Evolutionary conservation across 2,113 vertebrate genomes (phyloP).

Genomic region (Mola mola): DNA sequence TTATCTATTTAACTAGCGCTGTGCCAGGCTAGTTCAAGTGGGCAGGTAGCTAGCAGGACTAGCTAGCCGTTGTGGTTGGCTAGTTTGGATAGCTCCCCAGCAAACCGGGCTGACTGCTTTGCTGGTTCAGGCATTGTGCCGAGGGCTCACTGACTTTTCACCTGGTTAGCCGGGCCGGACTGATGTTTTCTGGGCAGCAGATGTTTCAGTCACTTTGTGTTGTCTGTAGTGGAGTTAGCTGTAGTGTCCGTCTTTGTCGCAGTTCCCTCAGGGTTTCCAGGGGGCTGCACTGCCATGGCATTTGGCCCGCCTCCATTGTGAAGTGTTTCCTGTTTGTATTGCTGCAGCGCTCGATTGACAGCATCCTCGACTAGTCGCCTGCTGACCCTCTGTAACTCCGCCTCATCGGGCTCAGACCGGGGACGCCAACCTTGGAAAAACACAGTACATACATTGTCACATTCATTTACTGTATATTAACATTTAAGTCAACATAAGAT

Average conservation of each 20-base stretch:
- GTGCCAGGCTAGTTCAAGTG: conserved; percentile 38
- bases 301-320: conserved; percentile 73
- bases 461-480: no score
- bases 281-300: conserved; percentile 27
- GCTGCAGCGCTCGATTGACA: conserved; percentile 72
- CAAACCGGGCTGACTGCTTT: conserved; percentile 35
- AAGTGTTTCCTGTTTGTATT: conserved; percentile 77
- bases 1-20: conserved; percentile 31
- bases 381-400: conserved; percentile 72
- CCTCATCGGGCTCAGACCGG: conserved; percentile 68
- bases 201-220: conserved; percentile 67
- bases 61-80: conserved; percentile 15
- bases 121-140: conserved; percentile 48
- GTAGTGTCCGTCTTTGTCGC: conserved; percentile 59
- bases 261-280: conserved; percentile 41
- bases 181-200: conserved; percentile 38
- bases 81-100: conserved; percentile 37
- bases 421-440: conserved; percentile 61
- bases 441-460: background rate
- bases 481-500: no score
- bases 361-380: conserved; percentile 74
- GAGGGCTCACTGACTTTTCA: conserved; percentile 33
- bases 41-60: conserved; percentile 35
- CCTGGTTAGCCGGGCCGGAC: conserved; percentile 28
- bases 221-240: conserved; percentile 55